phyloP scores from a whole-genome alignment of 2,113 vertebrate species.

The Leptobrachium ailaonicum region DNA sequence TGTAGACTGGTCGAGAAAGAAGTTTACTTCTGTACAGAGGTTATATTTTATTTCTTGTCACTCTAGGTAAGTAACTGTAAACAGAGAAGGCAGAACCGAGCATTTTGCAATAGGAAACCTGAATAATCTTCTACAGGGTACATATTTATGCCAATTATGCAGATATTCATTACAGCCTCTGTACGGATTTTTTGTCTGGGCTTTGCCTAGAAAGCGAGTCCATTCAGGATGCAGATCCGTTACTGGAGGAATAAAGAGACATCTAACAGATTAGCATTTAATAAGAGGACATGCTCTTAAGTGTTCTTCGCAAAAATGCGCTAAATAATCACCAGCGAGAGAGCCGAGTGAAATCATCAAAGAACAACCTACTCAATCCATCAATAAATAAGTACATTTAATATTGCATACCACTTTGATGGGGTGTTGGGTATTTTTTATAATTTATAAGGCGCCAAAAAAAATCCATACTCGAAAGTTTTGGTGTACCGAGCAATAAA shows the following conservation, averaged over 20 bases:
- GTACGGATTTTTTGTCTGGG: not conserved
- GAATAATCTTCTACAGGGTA: not conserved
- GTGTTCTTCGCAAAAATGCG: not conserved
- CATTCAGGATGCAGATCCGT: not conserved
- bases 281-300: conserved; percentile 1
- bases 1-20: conserved; percentile 6
- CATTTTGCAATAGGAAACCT: not conserved
- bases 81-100: not conserved
- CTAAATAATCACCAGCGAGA: not conserved
- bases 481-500: not conserved
- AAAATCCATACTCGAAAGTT: not conserved
- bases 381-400: conserved; percentile 3
- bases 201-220: not conserved
- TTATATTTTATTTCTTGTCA: conserved; percentile 30
- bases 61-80: conserved; percentile 11
- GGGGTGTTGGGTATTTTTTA: not conserved
- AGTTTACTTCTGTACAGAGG: conserved; percentile 15
- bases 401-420: conserved; percentile 8
- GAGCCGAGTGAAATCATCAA: not conserved
- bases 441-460: conserved; percentile 9
- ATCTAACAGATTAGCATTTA: conserved; percentile 16
- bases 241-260: conserved; percentile 1
- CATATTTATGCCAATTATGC: not conserved
- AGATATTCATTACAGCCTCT: not conserved
- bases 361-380: not conserved